A percentile compares a stretch with the other conserved stretches of the same genome.
Evolutionary conservation across 2,113 vertebrate genomes (phyloP).

Genomic region (Cichladusa arquata): DNA sequence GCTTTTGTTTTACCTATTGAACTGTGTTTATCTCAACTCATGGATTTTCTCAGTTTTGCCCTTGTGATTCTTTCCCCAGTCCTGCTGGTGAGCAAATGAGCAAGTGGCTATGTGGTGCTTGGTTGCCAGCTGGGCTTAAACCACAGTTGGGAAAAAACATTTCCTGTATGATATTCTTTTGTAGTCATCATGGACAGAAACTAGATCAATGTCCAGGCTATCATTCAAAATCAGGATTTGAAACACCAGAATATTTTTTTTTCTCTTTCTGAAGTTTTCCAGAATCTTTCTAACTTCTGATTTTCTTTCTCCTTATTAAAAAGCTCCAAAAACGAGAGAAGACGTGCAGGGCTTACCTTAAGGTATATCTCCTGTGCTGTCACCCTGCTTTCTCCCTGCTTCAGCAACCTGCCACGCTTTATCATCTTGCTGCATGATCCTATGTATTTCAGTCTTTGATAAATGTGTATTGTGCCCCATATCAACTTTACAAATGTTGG

Average conservation of each 20-base stretch:
- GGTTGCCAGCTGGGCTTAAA: neutral
- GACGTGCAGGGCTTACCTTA: conserved; percentile 99
- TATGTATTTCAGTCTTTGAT: conserved; percentile 82
- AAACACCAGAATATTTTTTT: conserved; percentile 36
- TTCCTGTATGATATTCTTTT: neutral
- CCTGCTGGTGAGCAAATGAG: neutral
- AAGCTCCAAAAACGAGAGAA: conserved; percentile 99
- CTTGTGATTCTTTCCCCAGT: neutral
- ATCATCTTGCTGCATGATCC: conserved; percentile 79
- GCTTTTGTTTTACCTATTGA: neutral
- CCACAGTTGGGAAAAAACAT: neutral
- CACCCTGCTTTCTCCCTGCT: conserved; percentile 79
- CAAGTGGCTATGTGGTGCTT: neutral
- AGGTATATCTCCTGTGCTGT: conserved; percentile 90
- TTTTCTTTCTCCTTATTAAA: conserved; percentile 85
- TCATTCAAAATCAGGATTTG: neutral
- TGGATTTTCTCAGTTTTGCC: neutral
- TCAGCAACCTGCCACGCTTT: conserved; percentile 78
- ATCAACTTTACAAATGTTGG: conserved; percentile 76
- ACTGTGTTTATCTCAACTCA: neutral
- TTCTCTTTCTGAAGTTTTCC: conserved; percentile 65
- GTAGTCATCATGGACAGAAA: neutral
- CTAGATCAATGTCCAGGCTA: neutral
- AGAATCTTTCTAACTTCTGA: conserved; percentile 77
- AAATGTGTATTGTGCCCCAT: conserved; percentile 78